phyloP scores from a whole-genome alignment of 2,888 invertebrate species.

The Nebria salina region DNA sequence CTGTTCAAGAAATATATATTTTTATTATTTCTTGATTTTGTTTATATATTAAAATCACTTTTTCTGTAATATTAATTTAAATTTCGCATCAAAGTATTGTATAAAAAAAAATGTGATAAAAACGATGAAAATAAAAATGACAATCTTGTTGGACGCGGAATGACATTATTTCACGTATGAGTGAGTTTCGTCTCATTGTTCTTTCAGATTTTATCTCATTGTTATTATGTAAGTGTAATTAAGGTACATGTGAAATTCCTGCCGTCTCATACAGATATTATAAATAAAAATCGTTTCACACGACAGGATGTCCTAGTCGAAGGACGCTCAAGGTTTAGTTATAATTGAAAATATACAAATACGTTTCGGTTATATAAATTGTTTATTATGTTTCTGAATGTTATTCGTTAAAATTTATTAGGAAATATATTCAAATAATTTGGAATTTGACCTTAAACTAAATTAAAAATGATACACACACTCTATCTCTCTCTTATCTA shows the following conservation, averaged over 20 bases:
- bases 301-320: not conserved
- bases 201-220: not conserved
- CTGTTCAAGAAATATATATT: not conserved
- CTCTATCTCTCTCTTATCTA: no score
- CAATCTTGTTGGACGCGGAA: not conserved
- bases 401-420: no score
- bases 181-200: not conserved
- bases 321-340: not conserved
- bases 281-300: not conserved
- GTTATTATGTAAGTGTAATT: not conserved
- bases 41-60: not conserved
- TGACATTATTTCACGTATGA: not conserved
- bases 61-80: no score
- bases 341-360: not conserved
- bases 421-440: no score
- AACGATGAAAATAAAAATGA: conserved; percentile 1
- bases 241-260: conserved; percentile 1
- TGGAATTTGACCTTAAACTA: no score
- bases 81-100: not conserved
- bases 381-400: no score
- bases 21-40: not conserved
- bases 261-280: not conserved
- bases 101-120: not conserved
- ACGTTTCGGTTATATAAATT: not conserved
- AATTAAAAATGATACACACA: no score